Percentiles rank a stretch among this genome's conserved stretches.
Evolutionary conservation across 2,113 vertebrate genomes (phyloP).

Genomic region (Probosciger aterrimus): DNA sequence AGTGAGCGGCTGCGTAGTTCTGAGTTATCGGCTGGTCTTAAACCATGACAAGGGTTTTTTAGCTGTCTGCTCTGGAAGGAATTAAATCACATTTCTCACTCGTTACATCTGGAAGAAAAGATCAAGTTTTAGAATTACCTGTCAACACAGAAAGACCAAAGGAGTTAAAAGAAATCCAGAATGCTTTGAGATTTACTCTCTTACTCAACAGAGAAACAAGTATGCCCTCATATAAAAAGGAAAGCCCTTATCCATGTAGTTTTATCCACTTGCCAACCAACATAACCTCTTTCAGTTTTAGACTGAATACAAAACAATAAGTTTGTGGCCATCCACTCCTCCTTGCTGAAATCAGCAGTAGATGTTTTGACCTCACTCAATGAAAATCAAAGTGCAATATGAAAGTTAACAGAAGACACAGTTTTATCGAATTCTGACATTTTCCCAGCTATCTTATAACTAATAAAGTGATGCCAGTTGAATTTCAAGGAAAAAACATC

Average conservation of each 20-base stretch:
- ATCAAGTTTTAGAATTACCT: not conserved
- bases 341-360: not conserved
- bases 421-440: not conserved
- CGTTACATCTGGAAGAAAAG: not conserved
- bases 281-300: not conserved
- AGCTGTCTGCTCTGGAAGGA: not conserved
- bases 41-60: not conserved
- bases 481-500: not conserved
- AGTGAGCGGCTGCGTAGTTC: too few relatives aligned
- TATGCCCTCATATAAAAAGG: not conserved
- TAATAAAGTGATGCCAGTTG: not conserved
- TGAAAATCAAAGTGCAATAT: not conserved
- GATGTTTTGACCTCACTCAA: not conserved
- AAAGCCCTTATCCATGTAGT: not conserved
- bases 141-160: rapidly evolving
- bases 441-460: not conserved
- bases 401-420: not conserved
- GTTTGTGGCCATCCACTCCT: not conserved
- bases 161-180: not conserved
- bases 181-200: not conserved
- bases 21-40: too few relatives aligned
- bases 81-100: not conserved
- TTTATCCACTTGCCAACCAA: not conserved
- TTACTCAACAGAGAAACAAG: not conserved
- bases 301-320: not conserved